Conservation (phyloP, 2,113 vertebrate species). For the Ellobius talpinus region DNA sequence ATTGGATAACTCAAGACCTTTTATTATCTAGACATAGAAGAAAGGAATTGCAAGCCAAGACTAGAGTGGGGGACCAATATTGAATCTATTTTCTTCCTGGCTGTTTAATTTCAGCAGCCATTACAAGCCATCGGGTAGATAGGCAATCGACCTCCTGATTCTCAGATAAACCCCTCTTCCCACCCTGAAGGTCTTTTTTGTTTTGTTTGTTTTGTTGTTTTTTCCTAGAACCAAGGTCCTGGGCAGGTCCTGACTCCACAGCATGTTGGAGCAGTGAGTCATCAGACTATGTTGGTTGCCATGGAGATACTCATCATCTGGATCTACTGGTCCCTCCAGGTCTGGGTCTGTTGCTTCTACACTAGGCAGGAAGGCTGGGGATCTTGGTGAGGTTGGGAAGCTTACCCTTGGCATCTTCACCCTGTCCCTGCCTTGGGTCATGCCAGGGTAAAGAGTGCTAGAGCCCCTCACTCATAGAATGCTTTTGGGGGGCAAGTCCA, state of each 20-base stretch:
- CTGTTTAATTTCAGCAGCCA: neutral
- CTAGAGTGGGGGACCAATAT: neutral
- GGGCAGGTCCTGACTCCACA: neutral
- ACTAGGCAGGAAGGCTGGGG: neutral
- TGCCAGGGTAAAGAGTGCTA: neutral
- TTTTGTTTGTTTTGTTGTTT: too few relatives aligned
- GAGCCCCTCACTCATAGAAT: neutral
- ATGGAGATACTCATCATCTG: conserved; percentile 69
- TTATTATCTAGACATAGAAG: neutral
- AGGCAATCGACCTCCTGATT: neutral
- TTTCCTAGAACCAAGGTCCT: neutral
- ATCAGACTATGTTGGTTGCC: conserved; percentile 69
- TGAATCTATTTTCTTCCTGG: neutral
- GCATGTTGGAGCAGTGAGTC: conserved; percentile 16
- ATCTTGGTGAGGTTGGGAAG: neutral
- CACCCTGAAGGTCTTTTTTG: neutral
- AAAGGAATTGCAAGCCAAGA: neutral
- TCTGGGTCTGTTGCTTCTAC: conserved; percentile 1
- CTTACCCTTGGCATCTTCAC: accelerated
- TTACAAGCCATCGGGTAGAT: neutral
- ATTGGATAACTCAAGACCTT: neutral
- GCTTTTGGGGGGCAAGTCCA: neutral
- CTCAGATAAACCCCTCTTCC: neutral
- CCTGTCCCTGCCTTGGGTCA: too few relatives aligned
- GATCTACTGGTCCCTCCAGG: conserved; percentile 47